Evolutionary conservation across 2,888 invertebrate species (phyloP).

Genomic region (Heliconius ismenius): DNA sequence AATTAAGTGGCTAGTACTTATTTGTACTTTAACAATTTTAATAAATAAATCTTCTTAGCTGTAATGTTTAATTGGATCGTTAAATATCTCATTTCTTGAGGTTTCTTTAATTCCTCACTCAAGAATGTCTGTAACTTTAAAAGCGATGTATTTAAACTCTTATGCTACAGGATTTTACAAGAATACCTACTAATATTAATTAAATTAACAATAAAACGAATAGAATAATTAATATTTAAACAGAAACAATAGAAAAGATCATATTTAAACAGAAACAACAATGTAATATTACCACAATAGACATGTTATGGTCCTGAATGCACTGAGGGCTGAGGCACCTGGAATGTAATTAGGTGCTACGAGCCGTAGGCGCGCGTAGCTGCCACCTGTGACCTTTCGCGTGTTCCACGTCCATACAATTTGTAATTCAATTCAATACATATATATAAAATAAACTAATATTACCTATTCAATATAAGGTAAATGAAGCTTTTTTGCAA

Average conservation of each 20-base stretch:
- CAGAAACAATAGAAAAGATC: background rate
- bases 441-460: slow-evolving; percentile 64
- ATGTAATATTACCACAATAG: background rate
- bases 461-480: slow-evolving; percentile 37
- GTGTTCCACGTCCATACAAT: slow-evolving; percentile 49
- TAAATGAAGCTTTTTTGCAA: slow-evolving; percentile 29
- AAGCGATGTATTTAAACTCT: background rate
- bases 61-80: background rate
- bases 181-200: too few species aligned
- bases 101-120: background rate
- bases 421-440: slow-evolving; percentile 65
- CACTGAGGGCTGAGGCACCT: slow-evolving; percentile 11
- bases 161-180: too few species aligned
- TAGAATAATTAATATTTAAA: background rate
- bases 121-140: background rate
- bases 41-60: background rate
- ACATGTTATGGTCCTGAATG: background rate
- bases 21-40: background rate
- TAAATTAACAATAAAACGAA: too few species aligned
- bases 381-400: slow-evolving; percentile 63
- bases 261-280: background rate
- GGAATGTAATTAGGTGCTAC: slow-evolving; percentile 47
- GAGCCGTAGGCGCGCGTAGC: slow-evolving; percentile 56
- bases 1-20: too few species aligned
- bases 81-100: background rate